Base-by-base conservation (phyloP, 2,797 vertebrate species). In the Phrynocephalus forsythii region DNA sequence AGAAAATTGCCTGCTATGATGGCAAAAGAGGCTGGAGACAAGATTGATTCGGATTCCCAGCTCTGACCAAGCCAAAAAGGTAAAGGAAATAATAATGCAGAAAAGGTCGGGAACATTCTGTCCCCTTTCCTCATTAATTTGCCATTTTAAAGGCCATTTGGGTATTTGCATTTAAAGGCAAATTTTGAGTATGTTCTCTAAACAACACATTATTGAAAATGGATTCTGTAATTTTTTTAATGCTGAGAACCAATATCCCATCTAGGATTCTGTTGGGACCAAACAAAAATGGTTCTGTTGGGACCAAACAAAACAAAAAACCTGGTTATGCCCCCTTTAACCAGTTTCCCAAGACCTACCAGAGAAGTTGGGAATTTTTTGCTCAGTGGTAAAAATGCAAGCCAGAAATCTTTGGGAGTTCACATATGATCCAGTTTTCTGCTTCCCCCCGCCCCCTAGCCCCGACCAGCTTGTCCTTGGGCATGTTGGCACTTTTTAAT, bases 1-100 rank as follows among this genome's bases (percentile, higher is more conserved):
- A 83, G 86, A 81, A 92, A 91, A 89, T 87, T 20, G 4, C 79
- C 0, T 10, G 56, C 67, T 22, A 20, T 6, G 60, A 67, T 72
- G 63, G 79, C 1, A 1, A 84, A 67, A 85, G 48, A 1, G 6
- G 38, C 18, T 6, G 7, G 79, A 63, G 85, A 66, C 66, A 63
- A 18, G 16, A 30, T 15, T 22, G 71, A 78, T 28, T 60, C n/a
- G 73, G 67, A 60, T 48, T 82, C 48, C 18, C 69, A 68, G 72
- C 82, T 87, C 26, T 44, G 50, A 33, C 52, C 22, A 56, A 75
- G 80, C 18, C 30, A 30, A 28, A 63, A 63, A 76, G 60, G 44
- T 52, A 76, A 66, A 16, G 44, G n/a, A 50, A 83, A 76, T 52
- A 83, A 82, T 77, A 30, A 87, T 66, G 66, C 48, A 69, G 48